Base-by-base conservation (phyloP, 2,888 invertebrate genomes). In the Drosophila peninsularis region DNA sequence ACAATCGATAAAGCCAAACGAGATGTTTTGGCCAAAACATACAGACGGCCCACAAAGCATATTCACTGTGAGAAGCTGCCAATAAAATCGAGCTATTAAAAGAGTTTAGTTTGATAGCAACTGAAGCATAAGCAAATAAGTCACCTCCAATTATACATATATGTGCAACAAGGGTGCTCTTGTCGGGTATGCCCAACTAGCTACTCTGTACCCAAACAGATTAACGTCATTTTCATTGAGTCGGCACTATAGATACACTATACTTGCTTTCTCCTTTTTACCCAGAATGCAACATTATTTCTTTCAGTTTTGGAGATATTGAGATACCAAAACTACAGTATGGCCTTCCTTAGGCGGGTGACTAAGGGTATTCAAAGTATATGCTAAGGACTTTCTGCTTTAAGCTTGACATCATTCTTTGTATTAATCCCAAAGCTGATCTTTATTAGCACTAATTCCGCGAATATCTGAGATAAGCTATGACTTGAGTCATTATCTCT, bases 1-100 rank as follows among this genome's bases (percentile, higher is more conserved):
- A 42, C 69, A 83, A 83, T 83, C 83, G 87, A 83, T 83, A 83
- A 80, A 56, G 64, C 69, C 60, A 66, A 74, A 75, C 60, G 54
- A 67, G 63, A 70, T 65, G 67, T 74, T 68, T 72, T 52, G 63
- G 67, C 56, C 50, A 37, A 53, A 54, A 63, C 62, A 63, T 24
- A n/a, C 11, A 52, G 10, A 52, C 7, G n/a, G 3, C 54, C 37
- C 44, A 58, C 27, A 42, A 41, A 10, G 19, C 34, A 37, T 45
- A 10, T 27, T 27, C 10, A 13, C 17, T 11, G 21, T 39, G 32
- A 36, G 17, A 17, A 24, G 27, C n/a, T 14, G 21, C 6, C 53
- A 45, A 24, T 44, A 27, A 14, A 61, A 44, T 54, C 44, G 19
- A 4, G 19, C 45, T 36, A 9, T 14, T 9, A 42, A 21, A 42